These are phyloP conservation scores for Colletes latitarsis DNA, from an alignment of 1,140 invertebrate species.

Conservation along the genomic window DNA sequence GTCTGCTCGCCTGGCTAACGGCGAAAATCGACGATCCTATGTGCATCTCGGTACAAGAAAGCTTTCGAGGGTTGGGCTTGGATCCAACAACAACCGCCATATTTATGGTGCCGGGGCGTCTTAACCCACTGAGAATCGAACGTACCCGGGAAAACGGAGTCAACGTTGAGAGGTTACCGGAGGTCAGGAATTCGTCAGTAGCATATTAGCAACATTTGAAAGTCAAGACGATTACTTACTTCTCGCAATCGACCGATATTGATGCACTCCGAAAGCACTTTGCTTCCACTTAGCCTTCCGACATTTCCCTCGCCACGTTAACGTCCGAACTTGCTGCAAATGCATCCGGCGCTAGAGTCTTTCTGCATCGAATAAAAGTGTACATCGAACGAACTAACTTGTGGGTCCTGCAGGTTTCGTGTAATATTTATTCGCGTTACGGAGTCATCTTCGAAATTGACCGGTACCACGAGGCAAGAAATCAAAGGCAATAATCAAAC, in stretches of 20 bases:
- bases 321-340: neutral
- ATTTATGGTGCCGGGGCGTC: constrained; percentile 67
- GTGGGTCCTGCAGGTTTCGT: too few species aligned
- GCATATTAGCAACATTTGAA: constrained; percentile 21
- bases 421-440: too few species aligned
- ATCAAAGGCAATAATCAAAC: too few species aligned
- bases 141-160: constrained; percentile 35
- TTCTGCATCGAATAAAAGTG: neutral
- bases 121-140: constrained; percentile 63
- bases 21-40: constrained; percentile 55
- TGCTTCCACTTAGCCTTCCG: neutral
- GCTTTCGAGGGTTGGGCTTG: constrained; percentile 58
- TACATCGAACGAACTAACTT: too few species aligned
- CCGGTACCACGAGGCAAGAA: too few species aligned
- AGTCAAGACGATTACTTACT: constrained; percentile 20
- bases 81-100: constrained; percentile 58
- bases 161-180: constrained; percentile 59
- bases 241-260: constrained; percentile 6
- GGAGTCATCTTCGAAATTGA: too few species aligned
- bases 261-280: neutral
- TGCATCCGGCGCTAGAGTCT: neutral
- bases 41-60: constrained; percentile 56
- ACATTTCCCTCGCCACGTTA: neutral
- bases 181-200: constrained; percentile 54
- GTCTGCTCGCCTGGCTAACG: constrained; percentile 17